Base-by-base conservation (phyloP, 2,113 vertebrate genomes). In the Apodemus speciosus region DNA sequence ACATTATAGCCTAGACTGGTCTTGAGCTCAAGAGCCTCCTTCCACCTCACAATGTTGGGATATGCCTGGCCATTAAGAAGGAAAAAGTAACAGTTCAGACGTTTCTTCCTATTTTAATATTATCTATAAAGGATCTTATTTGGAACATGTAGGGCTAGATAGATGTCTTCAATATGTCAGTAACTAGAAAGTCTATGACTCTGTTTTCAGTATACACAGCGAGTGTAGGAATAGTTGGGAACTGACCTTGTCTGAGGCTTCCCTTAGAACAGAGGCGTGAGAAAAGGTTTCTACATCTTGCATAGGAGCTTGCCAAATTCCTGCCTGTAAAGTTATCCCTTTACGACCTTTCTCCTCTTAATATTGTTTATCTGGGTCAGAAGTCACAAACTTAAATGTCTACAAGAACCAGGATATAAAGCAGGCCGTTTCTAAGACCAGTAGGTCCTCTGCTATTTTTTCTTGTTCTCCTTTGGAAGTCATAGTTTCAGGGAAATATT, bases 401-500 rank as follows among this genome's bases (percentile, higher is more conserved):
- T 49, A 27, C 62, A 72, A 68, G 75, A 69, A 18, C 66, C 40
- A 64, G 91, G 46, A 81, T 66, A 46, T 77, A 62, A 73, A 75
- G 25, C 83, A n/a, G 58, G 46, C 43, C 43, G 9, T 79, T 7
- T 18, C 13, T 56, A 62, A 95, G 80, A 32, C 10, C 16, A 62
- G 46, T 69, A 62, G n/a, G 56, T 72, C 11, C 30, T 92, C 84
- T 88, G 64, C 9, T 85, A 16, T 56, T 20, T 71, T 96, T 58
- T 49, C 32, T 91, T 95, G 87, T 16, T 32, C n/a, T 66, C 60
- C 38, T 93, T 91, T 77, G 85, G 58, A 62, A 79, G n/a, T 73
- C 69, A 30, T 58, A 62, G 62, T 87, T 79, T 64, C 32, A 79
- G 64, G 81, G 80, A 94, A 69, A 58, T 35, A 15, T 35, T 79